phyloP scores from a whole-genome alignment of 2,113 vertebrate genomes.

The Sapayoa aenigma region DNA sequence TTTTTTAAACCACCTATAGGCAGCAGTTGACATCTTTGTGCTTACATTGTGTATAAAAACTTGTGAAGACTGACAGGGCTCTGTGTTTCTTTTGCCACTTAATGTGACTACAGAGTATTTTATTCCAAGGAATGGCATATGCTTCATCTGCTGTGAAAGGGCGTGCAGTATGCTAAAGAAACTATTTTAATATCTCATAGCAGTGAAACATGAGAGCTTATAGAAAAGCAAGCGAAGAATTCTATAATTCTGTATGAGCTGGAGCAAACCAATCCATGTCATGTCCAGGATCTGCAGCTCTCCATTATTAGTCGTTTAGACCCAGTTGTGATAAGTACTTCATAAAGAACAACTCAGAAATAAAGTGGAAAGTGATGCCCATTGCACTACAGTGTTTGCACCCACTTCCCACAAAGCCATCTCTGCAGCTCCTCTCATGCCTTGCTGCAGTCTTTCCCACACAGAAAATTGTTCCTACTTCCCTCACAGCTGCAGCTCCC shows the following conservation, averaged over 20 bases:
- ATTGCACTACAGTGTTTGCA: neutral
- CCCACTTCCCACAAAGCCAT: neutral
- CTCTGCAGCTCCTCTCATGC: neutral
- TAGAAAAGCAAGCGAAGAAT: neutral
- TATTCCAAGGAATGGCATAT: neutral
- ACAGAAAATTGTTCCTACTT: neutral
- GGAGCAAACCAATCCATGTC: neutral
- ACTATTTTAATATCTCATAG: neutral
- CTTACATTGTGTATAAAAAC: neutral
- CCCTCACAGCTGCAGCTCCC: neutral
- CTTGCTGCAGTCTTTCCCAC: neutral
- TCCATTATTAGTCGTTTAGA: neutral
- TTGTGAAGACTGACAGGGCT: neutral
- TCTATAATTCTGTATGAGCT: neutral
- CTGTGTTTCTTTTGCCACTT: neutral
- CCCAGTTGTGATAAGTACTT: neutral
- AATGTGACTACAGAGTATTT: neutral
- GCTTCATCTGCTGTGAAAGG: neutral
- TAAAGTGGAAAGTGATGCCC: neutral
- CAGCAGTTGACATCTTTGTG: neutral
- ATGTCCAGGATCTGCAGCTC: neutral
- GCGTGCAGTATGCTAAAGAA: neutral
- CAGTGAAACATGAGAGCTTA: neutral
- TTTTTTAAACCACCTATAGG: neutral
- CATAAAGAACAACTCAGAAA: neutral